These are phyloP conservation scores for Rhodeus uyekii DNA, from an alignment of 2,797 vertebrate genomes.

Conservation along the genomic window DNA sequence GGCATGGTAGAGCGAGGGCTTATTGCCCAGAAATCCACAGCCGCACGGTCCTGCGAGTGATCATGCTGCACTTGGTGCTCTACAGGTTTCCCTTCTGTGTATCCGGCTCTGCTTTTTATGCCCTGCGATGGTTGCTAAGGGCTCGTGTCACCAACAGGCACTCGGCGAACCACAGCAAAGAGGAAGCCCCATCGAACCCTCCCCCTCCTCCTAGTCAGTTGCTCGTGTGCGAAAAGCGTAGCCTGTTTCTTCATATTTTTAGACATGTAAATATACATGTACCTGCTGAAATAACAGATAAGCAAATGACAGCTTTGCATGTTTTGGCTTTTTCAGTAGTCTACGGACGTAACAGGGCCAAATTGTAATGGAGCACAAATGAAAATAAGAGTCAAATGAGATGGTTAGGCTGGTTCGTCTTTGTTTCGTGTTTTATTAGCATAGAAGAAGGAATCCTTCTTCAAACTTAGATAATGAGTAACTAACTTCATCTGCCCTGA, in stretches of 20 bases:
- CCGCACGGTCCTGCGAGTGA: slow-evolving; percentile 62
- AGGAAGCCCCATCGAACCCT: slow-evolving; percentile 69
- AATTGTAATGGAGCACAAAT: not conserved
- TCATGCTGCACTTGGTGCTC: slow-evolving; percentile 71
- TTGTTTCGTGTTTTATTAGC: not conserved
- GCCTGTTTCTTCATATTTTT: slow-evolving; percentile 65
- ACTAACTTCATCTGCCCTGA: not conserved
- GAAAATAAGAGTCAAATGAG: slow-evolving; percentile 44
- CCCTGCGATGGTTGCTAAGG: slow-evolving; percentile 60
- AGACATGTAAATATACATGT: slow-evolving; percentile 46
- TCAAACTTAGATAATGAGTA: not conserved
- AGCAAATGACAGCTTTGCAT: slow-evolving; percentile 73
- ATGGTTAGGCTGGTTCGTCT: not conserved
- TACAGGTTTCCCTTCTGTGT: slow-evolving; percentile 64
- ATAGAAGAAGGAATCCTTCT: not conserved
- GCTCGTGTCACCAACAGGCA: slow-evolving; percentile 68
- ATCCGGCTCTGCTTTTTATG: slow-evolving; percentile 67
- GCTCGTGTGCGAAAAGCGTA: slow-evolving; percentile 41
- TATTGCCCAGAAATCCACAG: slow-evolving; percentile 69
- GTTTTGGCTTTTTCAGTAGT: slow-evolving; percentile 31
- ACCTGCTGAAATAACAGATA: slow-evolving; percentile 53
- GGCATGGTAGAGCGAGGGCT: slow-evolving; percentile 50
- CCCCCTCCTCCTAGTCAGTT: slow-evolving; percentile 23
- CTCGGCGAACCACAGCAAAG: slow-evolving; percentile 50
- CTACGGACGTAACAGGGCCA: not conserved